These are phyloP conservation scores for Ploceus nigricollis DNA, from an alignment of 2,113 vertebrate genomes.

Conservation along the genomic window DNA sequence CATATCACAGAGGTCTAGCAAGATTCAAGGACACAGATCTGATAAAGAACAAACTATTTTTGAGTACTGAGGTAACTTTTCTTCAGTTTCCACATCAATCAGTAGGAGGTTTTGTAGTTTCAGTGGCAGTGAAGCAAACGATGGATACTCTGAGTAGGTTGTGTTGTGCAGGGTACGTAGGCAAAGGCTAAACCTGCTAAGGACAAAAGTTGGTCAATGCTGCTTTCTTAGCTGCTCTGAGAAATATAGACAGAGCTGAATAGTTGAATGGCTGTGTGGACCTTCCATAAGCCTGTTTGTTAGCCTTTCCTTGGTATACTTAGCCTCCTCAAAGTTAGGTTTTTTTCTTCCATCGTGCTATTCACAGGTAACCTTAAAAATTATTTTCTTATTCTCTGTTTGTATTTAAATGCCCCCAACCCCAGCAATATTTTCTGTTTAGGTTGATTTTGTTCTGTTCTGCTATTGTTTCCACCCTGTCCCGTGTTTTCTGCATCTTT, in stretches of 20 bases:
- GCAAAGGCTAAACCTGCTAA: background rate
- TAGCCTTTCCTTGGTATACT: background rate
- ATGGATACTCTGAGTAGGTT: background rate
- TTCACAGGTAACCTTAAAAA: background rate
- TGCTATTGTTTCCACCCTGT: background rate
- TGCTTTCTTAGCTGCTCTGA: background rate
- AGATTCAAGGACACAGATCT: background rate
- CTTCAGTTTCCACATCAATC: background rate
- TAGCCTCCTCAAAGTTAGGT: background rate
- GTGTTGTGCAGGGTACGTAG: background rate
- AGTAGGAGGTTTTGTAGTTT: background rate
- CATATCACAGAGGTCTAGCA: background rate
- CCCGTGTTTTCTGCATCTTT: background rate
- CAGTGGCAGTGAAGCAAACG: background rate
- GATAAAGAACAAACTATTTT: background rate
- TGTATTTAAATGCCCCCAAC: background rate
- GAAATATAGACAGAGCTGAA: background rate
- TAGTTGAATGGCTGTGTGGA: background rate
- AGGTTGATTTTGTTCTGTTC: background rate
- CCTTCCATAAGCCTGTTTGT: background rate
- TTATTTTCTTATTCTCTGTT: background rate
- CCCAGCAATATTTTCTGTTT: background rate
- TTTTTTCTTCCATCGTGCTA: background rate
- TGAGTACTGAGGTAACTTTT: background rate
- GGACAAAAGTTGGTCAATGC: background rate